These are phyloP conservation scores for Psilopsiagon aymara DNA, from an alignment of 2,113 vertebrate species.

Conservation along the genomic window DNA sequence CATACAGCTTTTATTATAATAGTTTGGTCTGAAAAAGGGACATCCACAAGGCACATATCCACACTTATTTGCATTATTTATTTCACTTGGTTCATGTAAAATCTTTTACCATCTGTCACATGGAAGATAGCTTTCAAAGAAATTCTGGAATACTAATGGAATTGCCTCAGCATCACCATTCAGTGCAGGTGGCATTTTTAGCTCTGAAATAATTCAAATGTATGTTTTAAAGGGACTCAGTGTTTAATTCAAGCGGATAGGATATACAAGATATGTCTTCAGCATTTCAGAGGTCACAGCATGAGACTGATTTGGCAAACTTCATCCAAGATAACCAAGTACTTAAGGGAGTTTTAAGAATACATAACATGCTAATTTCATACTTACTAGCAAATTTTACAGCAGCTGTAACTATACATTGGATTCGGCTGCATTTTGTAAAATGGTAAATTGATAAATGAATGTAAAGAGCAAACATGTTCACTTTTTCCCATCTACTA, in stretches of 20 bases:
- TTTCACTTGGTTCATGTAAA: constrained; percentile 13
- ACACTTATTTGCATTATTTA: constrained; percentile 32
- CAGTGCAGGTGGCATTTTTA: constrained; percentile 57
- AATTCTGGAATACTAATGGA: constrained; percentile 57
- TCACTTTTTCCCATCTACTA: background rate
- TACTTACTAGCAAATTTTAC: background rate
- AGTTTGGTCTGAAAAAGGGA: background rate
- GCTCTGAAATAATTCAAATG: constrained; percentile 50
- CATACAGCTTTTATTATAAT: background rate
- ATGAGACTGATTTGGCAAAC: constrained; percentile 40
- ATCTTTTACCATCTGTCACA: constrained; percentile 36
- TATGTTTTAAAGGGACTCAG: constrained; percentile 17
- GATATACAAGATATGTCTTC: constrained; percentile 25
- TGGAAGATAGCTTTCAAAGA: constrained; percentile 45
- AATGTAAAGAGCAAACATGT: background rate
- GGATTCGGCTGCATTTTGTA: background rate
- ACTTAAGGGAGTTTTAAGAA: constrained; percentile 8
- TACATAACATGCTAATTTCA: background rate
- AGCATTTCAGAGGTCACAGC: constrained; percentile 44
- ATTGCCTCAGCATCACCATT: constrained; percentile 43
- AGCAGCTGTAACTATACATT: background rate
- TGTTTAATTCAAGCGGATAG: constrained; percentile 23
- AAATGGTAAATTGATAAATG: background rate
- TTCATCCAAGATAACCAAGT: constrained; percentile 1
- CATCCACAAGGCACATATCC: background rate